Evolutionary conservation across 2,797 vertebrate species (phyloP).

Genomic region (Pseudochirops cupreus): DNA sequence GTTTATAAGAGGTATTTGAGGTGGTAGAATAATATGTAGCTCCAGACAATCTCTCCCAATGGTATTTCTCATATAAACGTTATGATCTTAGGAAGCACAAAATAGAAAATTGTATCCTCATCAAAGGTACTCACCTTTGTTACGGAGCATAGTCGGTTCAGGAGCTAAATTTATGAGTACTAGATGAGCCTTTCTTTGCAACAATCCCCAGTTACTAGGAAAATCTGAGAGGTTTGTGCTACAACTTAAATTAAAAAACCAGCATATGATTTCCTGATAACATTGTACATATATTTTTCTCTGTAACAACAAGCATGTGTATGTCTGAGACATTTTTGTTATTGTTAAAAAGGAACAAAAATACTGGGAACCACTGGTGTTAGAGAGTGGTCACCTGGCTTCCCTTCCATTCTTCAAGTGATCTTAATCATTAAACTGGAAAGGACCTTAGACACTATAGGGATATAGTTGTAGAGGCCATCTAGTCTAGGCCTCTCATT

Average conservation of each 20-base stretch:
- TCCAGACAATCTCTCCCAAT: not conserved
- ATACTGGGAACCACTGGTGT: not conserved
- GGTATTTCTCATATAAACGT: not conserved
- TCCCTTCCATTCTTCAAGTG: not conserved
- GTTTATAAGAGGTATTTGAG: not conserved
- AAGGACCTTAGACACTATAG: not conserved
- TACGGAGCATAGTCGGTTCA: not conserved
- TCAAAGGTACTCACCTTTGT: not conserved
- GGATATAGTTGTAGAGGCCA: not conserved
- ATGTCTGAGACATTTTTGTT: not conserved
- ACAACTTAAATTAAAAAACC: not conserved
- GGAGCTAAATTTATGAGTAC: not conserved
- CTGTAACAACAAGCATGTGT: not conserved
- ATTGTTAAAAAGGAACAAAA: not conserved
- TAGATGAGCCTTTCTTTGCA: not conserved
- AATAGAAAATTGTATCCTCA: not conserved
- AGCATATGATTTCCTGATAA: not conserved
- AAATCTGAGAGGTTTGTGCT: not conserved
- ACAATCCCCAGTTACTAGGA: not conserved
- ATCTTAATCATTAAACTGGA: not conserved
- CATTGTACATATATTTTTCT: not conserved
- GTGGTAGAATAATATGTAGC: not conserved
- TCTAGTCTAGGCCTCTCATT: not conserved
- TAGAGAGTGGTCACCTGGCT: not conserved
- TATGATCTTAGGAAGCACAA: not conserved